Percentiles rank a stretch among this genome's conserved stretches.
Conservation (phyloP, 1,140 invertebrate species). For the Drosophila pachea region DNA sequence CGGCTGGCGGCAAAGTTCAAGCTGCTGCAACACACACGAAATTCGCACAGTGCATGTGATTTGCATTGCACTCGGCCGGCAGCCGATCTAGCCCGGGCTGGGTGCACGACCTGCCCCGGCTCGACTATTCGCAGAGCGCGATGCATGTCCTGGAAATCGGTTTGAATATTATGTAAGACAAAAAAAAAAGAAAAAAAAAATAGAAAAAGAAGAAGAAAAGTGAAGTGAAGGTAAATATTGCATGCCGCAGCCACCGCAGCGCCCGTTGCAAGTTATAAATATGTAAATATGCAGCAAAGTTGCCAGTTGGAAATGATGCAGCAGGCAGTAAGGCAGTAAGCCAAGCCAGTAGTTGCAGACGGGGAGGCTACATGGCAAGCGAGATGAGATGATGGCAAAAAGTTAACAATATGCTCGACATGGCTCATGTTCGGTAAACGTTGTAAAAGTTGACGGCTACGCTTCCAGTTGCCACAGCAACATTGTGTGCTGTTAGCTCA, state of each 20-base stretch:
- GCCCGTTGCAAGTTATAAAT: conserved; percentile 60
- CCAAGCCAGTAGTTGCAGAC: neutral
- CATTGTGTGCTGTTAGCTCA: conserved; percentile 26
- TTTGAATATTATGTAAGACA: conserved; percentile 57
- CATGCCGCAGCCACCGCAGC: conserved; percentile 3
- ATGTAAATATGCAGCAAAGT: conserved; percentile 75
- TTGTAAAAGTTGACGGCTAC: conserved; percentile 51
- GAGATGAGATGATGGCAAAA: conserved; percentile 40
- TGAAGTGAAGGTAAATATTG: conserved; percentile 22
- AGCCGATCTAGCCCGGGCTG: conserved; percentile 16
- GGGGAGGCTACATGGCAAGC: conserved; percentile 9
- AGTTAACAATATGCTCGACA: conserved; percentile 64
- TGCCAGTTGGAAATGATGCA: conserved; percentile 53
- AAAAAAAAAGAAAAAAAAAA: conserved; percentile 47
- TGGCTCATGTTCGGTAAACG: conserved; percentile 55
- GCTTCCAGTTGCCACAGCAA: conserved; percentile 22
- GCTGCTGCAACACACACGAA: conserved; percentile 49
- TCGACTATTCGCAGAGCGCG: conserved; percentile 3
- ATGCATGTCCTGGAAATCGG: conserved; percentile 46
- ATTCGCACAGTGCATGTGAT: conserved; percentile 68
- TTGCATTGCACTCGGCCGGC: conserved; percentile 61
- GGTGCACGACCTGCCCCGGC: too few species aligned
- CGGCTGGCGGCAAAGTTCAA: conserved; percentile 37
- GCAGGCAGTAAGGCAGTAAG: conserved; percentile 8
- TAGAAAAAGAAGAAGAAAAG: conserved; percentile 33